Evolutionary conservation across 2,797 vertebrate genomes (phyloP).

Genomic region (Notolabrus celidotus): DNA sequence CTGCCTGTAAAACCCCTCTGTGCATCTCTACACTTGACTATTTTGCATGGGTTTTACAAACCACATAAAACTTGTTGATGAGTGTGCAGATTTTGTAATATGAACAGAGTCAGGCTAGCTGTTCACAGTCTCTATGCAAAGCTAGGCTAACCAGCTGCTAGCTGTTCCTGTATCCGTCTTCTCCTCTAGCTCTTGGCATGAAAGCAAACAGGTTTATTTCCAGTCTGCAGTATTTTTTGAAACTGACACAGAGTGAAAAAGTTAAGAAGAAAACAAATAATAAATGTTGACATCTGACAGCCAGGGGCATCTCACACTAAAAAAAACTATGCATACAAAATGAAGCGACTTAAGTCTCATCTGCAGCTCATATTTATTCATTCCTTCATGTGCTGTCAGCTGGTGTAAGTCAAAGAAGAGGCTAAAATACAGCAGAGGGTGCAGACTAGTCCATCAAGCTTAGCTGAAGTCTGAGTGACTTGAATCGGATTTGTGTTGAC

Average conservation of each 20-base stretch:
- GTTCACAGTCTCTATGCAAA: neutral
- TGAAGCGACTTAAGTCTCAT: constrained; percentile 16
- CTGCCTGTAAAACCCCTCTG: too few species aligned
- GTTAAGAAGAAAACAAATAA: constrained; percentile 7
- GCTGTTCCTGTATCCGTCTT: neutral
- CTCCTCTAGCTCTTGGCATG: neutral
- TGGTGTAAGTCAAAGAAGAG: constrained; percentile 14
- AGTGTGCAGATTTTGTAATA: neutral
- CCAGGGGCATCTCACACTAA: neutral
- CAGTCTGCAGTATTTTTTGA: neutral
- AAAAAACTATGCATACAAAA: constrained; percentile 9
- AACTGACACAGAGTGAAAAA: constrained; percentile 6
- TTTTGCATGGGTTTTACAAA: too few species aligned
- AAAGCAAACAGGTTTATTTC: neutral
- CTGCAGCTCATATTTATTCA: constrained; percentile 20
- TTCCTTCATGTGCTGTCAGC: constrained; percentile 35
- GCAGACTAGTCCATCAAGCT: constrained; percentile 49
- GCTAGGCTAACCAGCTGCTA: neutral
- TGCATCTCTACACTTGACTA: too few species aligned
- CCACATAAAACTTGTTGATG: too few species aligned
- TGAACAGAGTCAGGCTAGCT: neutral
- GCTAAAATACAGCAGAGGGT: constrained; percentile 33
- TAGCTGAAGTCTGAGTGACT: constrained; percentile 38
- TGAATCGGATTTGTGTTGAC: constrained; percentile 54
- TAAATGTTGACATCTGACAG: constrained; percentile 22